Evolutionary conservation across 2,888 invertebrate species (phyloP).

Genomic region (Ophraella communa): DNA sequence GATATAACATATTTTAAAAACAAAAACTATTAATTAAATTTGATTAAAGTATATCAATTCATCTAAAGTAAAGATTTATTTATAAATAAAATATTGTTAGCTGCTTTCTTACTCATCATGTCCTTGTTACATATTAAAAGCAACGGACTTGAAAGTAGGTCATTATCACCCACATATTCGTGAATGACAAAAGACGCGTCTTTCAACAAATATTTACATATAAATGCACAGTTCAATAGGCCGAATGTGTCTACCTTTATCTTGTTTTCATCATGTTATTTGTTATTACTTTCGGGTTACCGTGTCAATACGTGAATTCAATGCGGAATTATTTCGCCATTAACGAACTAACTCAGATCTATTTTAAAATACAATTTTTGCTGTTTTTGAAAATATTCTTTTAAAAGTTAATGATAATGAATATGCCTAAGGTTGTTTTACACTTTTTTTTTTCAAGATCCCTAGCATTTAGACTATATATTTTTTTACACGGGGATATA

Average conservation of each 20-base stretch:
- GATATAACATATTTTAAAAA: too few species aligned
- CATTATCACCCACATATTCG: slow-evolving; percentile 21
- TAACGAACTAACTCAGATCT: too few species aligned
- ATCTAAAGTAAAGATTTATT: too few species aligned
- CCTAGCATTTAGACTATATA: too few species aligned
- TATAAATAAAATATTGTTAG: neutral
- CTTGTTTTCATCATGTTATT: neutral
- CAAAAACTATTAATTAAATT: too few species aligned
- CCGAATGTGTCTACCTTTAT: neutral
- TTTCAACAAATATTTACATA: neutral
- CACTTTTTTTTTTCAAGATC: too few species aligned
- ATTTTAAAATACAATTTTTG: too few species aligned
- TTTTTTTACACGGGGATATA: too few species aligned
- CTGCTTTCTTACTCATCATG: neutral
- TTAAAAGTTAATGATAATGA: too few species aligned
- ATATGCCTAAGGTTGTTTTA: too few species aligned
- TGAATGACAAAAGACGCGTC: slow-evolving; percentile 12
- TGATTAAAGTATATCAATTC: too few species aligned
- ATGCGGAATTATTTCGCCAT: neutral
- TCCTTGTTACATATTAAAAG: slow-evolving; percentile 9
- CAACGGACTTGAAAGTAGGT: slow-evolving; percentile 9
- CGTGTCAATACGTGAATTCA: neutral
- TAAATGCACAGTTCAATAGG: neutral
- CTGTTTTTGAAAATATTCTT: too few species aligned
- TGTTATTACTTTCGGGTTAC: neutral